These are phyloP conservation scores for Anaspis maculata DNA, from an alignment of 2,888 invertebrate species.

Conservation along the genomic window DNA sequence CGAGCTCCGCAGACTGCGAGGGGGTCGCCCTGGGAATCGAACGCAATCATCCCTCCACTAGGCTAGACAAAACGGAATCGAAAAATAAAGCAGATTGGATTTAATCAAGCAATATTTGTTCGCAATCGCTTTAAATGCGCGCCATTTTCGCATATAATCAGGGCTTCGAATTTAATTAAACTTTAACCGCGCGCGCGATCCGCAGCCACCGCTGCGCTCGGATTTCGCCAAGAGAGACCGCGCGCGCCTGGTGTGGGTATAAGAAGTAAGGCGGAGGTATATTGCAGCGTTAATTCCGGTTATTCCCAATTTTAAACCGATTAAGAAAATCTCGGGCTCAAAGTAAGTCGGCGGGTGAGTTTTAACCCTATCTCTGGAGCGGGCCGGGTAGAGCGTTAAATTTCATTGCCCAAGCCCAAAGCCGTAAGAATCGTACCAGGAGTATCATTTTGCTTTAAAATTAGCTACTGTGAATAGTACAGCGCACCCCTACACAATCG, in stretches of 20 bases:
- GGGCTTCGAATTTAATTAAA: conserved; percentile 42
- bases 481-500: no score
- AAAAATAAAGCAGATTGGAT: conserved; percentile 35
- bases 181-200: conserved; percentile 34
- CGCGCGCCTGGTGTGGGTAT: background rate
- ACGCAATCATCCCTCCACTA: conserved; percentile 15
- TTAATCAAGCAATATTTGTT: conserved; percentile 40
- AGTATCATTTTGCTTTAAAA: no score
- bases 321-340: conserved; percentile 38
- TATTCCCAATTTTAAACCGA: conserved; percentile 41
- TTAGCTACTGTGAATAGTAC: no score
- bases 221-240: no score
- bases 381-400: conserved; percentile 18
- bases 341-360: conserved; percentile 29
- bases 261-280: conserved; percentile 34
- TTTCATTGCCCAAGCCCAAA: no score
- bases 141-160: conserved; percentile 39
- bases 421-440: no score
- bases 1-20: no score
- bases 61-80: conserved; percentile 20
- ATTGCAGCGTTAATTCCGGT: conserved; percentile 35
- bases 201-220: no score
- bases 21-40: conserved; percentile 18
- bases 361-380: no score
- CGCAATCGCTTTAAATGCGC: conserved; percentile 35